These are phyloP conservation scores for Drosophila murphyi DNA, from an alignment of 1,140 invertebrate species.

Conservation along the genomic window DNA sequence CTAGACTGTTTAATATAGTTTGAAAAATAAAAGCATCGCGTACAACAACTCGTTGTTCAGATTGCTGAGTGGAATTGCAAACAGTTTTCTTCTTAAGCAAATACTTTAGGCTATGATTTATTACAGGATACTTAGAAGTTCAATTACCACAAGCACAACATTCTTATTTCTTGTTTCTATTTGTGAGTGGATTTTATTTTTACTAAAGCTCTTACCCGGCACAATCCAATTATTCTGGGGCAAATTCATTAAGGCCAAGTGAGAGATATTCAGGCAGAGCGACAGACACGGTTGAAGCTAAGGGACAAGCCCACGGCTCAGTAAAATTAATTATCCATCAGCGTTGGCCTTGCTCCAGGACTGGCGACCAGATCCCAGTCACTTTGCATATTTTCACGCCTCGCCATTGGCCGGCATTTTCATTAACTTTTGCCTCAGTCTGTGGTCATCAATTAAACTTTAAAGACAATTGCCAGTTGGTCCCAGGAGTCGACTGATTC, in stretches of 20 bases:
- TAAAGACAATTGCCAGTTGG: constrained; percentile 45
- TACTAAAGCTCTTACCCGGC: constrained; percentile 57
- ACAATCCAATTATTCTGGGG: constrained; percentile 73
- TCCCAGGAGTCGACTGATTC: constrained; percentile 26
- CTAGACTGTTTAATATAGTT: no score
- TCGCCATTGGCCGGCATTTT: constrained; percentile 44
- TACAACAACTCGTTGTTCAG: no score
- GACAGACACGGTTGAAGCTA: background rate
- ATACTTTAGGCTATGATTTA: background rate
- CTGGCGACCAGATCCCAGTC: constrained; percentile 21
- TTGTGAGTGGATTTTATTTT: constrained; percentile 67
- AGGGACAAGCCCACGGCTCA: constrained; percentile 42
- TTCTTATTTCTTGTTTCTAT: constrained; percentile 43
- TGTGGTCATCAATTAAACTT: constrained; percentile 74
- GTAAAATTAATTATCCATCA: constrained; percentile 77
- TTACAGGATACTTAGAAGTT: constrained; percentile 8
- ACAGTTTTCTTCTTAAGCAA: background rate
- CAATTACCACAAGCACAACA: background rate
- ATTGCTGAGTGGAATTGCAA: background rate
- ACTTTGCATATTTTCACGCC: constrained; percentile 77
- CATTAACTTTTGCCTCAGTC: constrained; percentile 68
- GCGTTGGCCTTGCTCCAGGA: constrained; percentile 35
- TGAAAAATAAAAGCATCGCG: no score
- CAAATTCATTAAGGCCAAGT: constrained; percentile 71
- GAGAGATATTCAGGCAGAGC: constrained; percentile 7